Evolutionary conservation across 2,113 vertebrate species (phyloP), one percentile per base, ranked within the genome.

Genomic region (Oxyruncus cristatus): DNA sequence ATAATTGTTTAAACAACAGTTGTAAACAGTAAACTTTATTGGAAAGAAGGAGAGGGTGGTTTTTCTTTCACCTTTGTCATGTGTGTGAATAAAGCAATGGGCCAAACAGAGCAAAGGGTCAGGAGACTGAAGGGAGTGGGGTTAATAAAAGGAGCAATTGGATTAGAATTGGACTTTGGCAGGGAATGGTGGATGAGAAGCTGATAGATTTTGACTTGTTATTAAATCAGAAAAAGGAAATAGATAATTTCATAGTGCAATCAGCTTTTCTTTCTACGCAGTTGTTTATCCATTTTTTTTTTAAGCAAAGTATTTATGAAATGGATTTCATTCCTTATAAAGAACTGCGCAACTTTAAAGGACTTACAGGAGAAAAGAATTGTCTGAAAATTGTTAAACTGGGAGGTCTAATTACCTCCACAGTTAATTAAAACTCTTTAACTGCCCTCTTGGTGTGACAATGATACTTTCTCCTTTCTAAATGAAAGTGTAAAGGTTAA

Each of bases 371-470:
- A 90, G 82, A 93, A 94, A 92, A 91, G 73, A 97, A 94, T 94
- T 95, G 50, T 73, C 77, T 72, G 52, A 53, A 95, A 93, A 92
- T 97, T 76, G 81, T 95, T 94, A 90, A 96, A 96, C 63, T 82
- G 71, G 94, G 92, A 87, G 87, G 95, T 96, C 88, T 95, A 97
- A 94, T 96, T 97, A 93, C 72, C 88, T 70, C 82, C 88, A 95
- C 66, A 94, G 93, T 94, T 97, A 97, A 97, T 95, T 95, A 96
- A 96, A 97, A 93, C 72, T 92, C 72, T 97, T 97, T 92, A 97
- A 96, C 95, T 95, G 88, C 73, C 71, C 83, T 93, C 49, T 86
- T 94, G 84, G 88, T 94, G 84, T 97, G 78, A 93, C 92, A 95
- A 61, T 93, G 77, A 93, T 96, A 86, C 63, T 92, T 77, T 71